A percentile compares a stretch with the other conserved stretches of the same genome.
Evolutionary conservation across 2,888 invertebrate species (phyloP).

Genomic region (Himalopsyche anomala): DNA sequence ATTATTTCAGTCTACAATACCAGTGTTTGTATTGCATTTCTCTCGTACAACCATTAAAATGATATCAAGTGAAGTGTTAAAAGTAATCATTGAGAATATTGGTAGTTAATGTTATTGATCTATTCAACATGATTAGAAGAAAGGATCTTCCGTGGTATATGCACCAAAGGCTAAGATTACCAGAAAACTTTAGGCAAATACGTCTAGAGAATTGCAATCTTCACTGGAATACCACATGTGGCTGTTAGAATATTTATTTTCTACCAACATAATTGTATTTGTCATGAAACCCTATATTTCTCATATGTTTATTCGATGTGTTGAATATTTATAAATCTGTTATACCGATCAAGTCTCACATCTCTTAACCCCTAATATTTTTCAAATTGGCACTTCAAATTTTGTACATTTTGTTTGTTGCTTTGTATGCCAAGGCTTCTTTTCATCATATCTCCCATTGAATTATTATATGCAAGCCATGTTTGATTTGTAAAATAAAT

Average conservation of each 20-base stretch:
- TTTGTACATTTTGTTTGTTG: neutral
- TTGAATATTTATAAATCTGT: neutral
- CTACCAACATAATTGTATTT: no score
- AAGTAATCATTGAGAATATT: neutral
- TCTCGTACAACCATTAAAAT: neutral
- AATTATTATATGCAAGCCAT: neutral
- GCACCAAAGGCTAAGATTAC: conserved; percentile 72
- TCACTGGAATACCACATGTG: conserved; percentile 60
- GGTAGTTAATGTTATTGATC: neutral
- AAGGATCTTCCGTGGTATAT: conserved; percentile 74
- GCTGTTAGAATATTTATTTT: conserved; percentile 55
- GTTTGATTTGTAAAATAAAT: conserved; percentile 32
- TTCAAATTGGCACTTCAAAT: no score
- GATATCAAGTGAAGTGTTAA: neutral
- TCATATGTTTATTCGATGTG: neutral
- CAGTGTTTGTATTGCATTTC: neutral
- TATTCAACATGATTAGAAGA: conserved; percentile 72
- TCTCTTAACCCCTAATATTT: no score
- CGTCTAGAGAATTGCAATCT: conserved; percentile 50
- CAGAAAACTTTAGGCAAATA: conserved; percentile 70
- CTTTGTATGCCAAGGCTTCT: conserved; percentile 33
- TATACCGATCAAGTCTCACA: neutral
- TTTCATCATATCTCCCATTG: conserved; percentile 3
- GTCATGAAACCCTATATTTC: no score
- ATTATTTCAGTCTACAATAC: neutral